A percentile compares a stretch with the other conserved stretches of the same genome.
phyloP scores from a whole-genome alignment of 2,113 vertebrate genomes.

The Verasper variegatus region DNA sequence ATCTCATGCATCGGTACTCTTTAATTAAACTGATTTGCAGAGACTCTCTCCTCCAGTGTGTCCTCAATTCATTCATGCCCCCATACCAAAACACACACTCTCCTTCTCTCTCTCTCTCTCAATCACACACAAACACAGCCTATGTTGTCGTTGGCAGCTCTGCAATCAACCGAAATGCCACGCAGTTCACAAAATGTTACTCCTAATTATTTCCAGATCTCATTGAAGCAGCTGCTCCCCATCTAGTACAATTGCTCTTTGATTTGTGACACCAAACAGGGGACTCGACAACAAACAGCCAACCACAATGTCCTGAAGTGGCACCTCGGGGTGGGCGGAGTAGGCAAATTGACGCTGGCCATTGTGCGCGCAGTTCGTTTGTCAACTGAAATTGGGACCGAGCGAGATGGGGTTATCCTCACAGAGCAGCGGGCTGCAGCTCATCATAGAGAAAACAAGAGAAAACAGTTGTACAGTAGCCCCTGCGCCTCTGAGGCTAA shows the following conservation, averaged over 20 bases:
- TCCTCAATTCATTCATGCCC: conserved; percentile 68
- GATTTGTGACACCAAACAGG: conserved; percentile 45
- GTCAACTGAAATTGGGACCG: conserved; percentile 34
- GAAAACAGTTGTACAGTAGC: conserved; percentile 28
- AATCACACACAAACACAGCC: conserved; percentile 10
- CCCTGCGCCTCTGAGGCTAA: conserved; percentile 42
- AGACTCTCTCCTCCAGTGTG: conserved; percentile 63
- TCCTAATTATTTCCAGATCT: conserved; percentile 64
- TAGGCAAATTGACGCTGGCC: conserved; percentile 10
- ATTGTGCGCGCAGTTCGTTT: conserved; percentile 2
- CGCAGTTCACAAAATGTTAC: conserved; percentile 51
- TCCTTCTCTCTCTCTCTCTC: background rate
- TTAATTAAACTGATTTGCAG: conserved; percentile 85
- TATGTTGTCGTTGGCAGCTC: conserved; percentile 35
- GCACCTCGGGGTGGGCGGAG: conserved; percentile 14
- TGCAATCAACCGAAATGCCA: conserved; percentile 70
- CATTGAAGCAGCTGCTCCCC: conserved; percentile 55
- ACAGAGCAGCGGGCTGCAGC: conserved; percentile 9
- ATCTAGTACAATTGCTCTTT: conserved; percentile 35
- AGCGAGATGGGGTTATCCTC: conserved; percentile 29
- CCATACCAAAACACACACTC: conserved; percentile 37
- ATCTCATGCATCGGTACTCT: conserved; percentile 85
- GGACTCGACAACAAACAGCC: conserved; percentile 28
- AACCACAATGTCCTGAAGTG: conserved; percentile 20
- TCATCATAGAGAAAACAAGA: background rate